Evolutionary conservation across 2,888 invertebrate species (phyloP).

Genomic region (Dusona sp.): DNA sequence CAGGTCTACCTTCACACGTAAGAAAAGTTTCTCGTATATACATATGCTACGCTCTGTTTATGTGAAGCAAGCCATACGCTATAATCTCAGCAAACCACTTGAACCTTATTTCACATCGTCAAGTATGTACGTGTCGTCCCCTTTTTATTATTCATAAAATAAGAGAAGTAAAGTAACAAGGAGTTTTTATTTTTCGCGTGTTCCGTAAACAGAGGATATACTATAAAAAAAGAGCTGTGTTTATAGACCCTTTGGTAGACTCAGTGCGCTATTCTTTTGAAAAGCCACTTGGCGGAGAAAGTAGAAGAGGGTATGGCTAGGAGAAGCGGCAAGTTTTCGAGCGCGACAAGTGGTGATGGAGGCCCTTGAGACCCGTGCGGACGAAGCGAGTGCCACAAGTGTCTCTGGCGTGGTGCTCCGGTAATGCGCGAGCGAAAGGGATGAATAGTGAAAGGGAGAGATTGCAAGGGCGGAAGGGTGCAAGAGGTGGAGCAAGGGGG

Average conservation of each 20-base stretch:
- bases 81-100: neutral
- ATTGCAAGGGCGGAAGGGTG: slow-evolving; percentile 1
- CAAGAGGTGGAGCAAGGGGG: neutral
- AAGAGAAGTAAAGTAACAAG: neutral
- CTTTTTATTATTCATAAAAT: slow-evolving; percentile 8
- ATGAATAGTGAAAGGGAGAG: slow-evolving; percentile 39
- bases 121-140: neutral
- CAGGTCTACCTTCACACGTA: neutral
- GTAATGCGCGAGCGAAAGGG: slow-evolving; percentile 44
- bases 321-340: slow-evolving; percentile 57
- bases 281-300: slow-evolving; percentile 47
- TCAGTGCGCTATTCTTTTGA: slow-evolving; percentile 48
- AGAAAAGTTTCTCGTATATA: too few relatives aligned
- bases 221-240: slow-evolving; percentile 12
- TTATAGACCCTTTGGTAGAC: slow-evolving; percentile 47
- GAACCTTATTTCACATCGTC: neutral
- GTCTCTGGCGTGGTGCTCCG: slow-evolving; percentile 39
- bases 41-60: neutral
- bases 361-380: slow-evolving; percentile 52
- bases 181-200: neutral
- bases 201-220: slow-evolving; percentile 40
- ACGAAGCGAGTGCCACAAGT: slow-evolving; percentile 66
- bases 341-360: slow-evolving; percentile 62
- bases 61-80: neutral
- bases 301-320: slow-evolving; percentile 19